phyloP scores from a whole-genome alignment of 2,888 invertebrate genomes.

The Hirtodrosophila confusa region DNA sequence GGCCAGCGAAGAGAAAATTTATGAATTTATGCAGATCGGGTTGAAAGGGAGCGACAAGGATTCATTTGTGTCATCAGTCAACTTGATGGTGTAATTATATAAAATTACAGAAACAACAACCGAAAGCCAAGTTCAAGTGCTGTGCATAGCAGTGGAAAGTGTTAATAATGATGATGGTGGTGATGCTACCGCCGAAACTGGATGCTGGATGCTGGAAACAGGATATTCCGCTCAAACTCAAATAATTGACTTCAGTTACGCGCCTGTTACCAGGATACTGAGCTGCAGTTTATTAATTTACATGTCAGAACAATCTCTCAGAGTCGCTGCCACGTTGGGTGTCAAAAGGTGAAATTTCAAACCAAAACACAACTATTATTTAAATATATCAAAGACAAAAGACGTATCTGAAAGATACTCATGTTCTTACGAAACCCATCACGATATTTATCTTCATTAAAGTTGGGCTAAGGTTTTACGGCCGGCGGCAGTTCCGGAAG shows the following conservation, averaged over 20 bases:
- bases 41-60: constrained; percentile 80
- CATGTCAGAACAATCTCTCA: constrained; percentile 60
- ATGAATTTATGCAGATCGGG: constrained; percentile 80
- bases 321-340: constrained; percentile 19
- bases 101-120: constrained; percentile 62
- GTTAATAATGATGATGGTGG: constrained; percentile 69
- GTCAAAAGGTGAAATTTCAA: constrained; percentile 74
- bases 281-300: constrained; percentile 76
- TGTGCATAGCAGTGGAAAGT: constrained; percentile 60
- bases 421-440: constrained; percentile 32
- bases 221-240: constrained; percentile 57
- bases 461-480: constrained; percentile 37
- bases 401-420: constrained; percentile 24
- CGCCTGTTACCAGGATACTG: constrained; percentile 54
- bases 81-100: constrained; percentile 84
- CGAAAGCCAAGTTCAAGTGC: constrained; percentile 67
- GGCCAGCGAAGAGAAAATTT: constrained; percentile 64
- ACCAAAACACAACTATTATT: constrained; percentile 56
- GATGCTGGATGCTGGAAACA: constrained; percentile 74
- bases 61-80: constrained; percentile 84
- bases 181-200: constrained; percentile 51
- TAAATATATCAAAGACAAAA: neutral
- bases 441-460: constrained; percentile 73
- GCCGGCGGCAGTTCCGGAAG: constrained; percentile 56
- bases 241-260: constrained; percentile 73